These are phyloP conservation scores for Phymorhynchus buccinoides DNA, from an alignment of 1,140 invertebrate genomes.

Conservation along the genomic window DNA sequence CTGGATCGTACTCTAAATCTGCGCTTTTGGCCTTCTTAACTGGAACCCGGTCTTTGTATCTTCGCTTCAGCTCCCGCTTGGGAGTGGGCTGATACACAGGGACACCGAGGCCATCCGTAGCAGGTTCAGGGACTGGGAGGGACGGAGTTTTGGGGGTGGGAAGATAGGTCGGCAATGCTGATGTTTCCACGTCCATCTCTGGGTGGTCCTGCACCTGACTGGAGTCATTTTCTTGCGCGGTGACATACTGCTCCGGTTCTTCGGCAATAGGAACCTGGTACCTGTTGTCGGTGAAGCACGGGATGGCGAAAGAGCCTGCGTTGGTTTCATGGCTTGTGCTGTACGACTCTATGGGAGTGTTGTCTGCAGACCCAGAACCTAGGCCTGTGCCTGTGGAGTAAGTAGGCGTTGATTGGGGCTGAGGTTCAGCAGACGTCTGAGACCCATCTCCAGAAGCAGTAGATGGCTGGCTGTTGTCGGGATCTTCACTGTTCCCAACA, in stretches of 20 bases:
- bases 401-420: background rate
- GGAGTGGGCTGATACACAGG: constrained; percentile 79
- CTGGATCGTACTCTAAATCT: constrained; percentile 66
- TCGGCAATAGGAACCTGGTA: constrained; percentile 23
- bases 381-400: background rate
- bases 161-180: background rate
- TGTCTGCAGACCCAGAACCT: background rate
- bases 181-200: background rate
- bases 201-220: background rate
- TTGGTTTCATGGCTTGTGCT: background rate
- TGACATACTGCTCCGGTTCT: constrained; percentile 6
- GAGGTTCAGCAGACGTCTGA: background rate
- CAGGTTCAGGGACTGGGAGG: constrained; percentile 33
- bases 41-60: background rate
- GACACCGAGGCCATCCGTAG: constrained; percentile 59
- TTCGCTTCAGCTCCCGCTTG: constrained; percentile 77
- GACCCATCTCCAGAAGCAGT: background rate
- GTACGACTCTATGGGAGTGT: background rate
- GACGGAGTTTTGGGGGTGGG: constrained; percentile 42
- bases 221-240: background rate
- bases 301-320: constrained; percentile 21
- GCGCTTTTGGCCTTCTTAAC: constrained; percentile 46
- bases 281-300: constrained; percentile 26
- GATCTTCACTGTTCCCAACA: background rate
- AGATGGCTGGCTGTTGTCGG: background rate